Base-by-base conservation (phyloP, 2,888 invertebrate genomes). In the Incurvaria masculella region DNA sequence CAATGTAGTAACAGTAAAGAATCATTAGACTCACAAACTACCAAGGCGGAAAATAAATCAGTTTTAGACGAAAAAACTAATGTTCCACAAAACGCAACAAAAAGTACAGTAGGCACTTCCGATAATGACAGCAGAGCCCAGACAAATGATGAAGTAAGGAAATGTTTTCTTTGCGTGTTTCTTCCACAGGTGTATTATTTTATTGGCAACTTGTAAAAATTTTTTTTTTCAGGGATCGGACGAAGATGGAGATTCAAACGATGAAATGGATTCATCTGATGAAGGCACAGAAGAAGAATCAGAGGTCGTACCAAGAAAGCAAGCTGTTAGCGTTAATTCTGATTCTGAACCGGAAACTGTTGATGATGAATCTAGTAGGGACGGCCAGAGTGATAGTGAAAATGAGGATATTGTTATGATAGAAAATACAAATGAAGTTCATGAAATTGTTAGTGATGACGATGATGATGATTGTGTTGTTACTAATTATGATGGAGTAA, bases 401-500 rank as follows among this genome's bases (percentile, higher is more conserved):
- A 49, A 49, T 10, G 47, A 45, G 6, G 49, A 23, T 6, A 50
- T 50, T 27, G 44, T 53, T 21, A 41, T 52, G 23, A 21, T 51
- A 43, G 49, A 53, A 46, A 51, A 53, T 19, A 43, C 16, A 14
- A 27, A 47, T 41, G 68, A 66, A 45, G 66, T 57, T 4, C 55
- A 59, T 10, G 57, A 61, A 49, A 54, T 56, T 39, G 49, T 55
- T 40, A 59, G 58, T 46, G 63, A 60, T 45, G 58, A 72, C 51
- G 33, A 33, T 3, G 67, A 75, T 51, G 73, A 74, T 57, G 73
- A 69, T 55, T 55, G 54, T 40, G 49, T 56, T n/a, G 50, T 54
- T 69, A 80, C 59, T 56, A 79, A 80, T 53, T 65, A 69, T 78
- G 58, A 66, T 52, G 68, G 69, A 53, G 53, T 65, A 11, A 69